Base-by-base conservation (phyloP, 2,888 invertebrate species). In the Pimpla rufipes region DNA sequence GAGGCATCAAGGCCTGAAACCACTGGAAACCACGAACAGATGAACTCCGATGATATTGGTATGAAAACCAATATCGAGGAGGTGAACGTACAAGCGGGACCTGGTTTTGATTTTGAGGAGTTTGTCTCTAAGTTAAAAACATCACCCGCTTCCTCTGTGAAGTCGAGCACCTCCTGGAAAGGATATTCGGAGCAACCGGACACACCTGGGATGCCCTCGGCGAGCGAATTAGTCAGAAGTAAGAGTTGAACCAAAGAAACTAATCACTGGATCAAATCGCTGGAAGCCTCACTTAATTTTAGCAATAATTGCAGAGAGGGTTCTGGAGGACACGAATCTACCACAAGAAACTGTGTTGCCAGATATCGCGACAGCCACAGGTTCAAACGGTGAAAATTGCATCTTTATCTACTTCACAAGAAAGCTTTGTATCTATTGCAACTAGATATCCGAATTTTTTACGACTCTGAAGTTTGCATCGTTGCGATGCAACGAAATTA, bases 71-170 rank as follows among this genome's bases (percentile, higher is more conserved):
- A 71, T 10, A 57, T 57, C 13, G 71, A 71, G 42, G 42, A 71
- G 5, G 71, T 40, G 2, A 57, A 71, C 8, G 50, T 50, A n/a
- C 40, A 57, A 29, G 23, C 57, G 1, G 29, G 42, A 4, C 40
- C 40, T 1, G 47, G 52, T 13, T 78, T 78, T n/a, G 62, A 78
- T 45, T 50, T 78, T 11, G 70, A 70, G 11, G 52, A 50, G 21
- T 62, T 78, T n/a, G 50, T 70, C 16, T 37, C 37, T 0, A 62
- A 78, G 40, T n/a, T 78, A 3, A 70, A 78, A 70, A n/a, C 68
- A 2, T 78, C 77, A 8, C 77, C 77, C 1, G 23, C 62, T 0
- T 62, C 68, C 7, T 78, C 77, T 0, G 29, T 62, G 11, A 21
- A 23, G 7, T 70, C 70, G 0, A 11, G 40, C 21, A 18, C 57